A percentile compares a stretch with the other conserved stretches of the same genome.
Conservation (phyloP, 1,140 invertebrate genomes). For the Drosophila persimilis region DNA sequence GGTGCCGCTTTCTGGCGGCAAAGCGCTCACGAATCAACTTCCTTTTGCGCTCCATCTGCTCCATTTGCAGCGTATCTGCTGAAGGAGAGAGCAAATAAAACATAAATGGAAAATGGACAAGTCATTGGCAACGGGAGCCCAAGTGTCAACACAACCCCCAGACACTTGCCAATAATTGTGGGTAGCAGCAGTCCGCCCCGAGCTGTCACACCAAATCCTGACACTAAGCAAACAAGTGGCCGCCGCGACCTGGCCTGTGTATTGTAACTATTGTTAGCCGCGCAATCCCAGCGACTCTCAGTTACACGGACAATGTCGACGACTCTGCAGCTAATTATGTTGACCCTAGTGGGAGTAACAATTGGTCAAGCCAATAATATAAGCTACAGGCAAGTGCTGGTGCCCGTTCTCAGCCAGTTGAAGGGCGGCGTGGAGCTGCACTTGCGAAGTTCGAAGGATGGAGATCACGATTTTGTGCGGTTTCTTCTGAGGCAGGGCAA, state of each 20-base stretch:
- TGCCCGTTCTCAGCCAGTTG: constrained; percentile 27
- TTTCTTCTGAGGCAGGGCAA: constrained; percentile 23
- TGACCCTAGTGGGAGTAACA: constrained; percentile 37
- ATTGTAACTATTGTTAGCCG: constrained; percentile 9
- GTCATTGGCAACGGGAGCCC: constrained; percentile 15
- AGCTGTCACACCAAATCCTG: constrained; percentile 49
- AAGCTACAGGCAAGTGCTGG: constrained; percentile 15
- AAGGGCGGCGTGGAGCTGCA: constrained; percentile 49
- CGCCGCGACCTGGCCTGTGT: constrained; percentile 45
- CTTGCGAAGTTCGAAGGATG: constrained; percentile 14
- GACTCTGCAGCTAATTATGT: constrained; percentile 56
- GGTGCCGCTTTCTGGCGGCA: constrained; percentile 35
- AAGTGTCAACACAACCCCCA: constrained; percentile 19
- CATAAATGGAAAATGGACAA: constrained; percentile 9
- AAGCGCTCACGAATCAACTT: constrained; percentile 33
- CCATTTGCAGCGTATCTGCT: constrained; percentile 45
- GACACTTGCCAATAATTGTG: constrained; percentile 66
- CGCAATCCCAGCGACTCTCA: constrained; percentile 50
- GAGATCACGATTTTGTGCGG: constrained; percentile 26
- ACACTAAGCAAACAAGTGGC: constrained; percentile 58
- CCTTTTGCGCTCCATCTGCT: constrained; percentile 45
- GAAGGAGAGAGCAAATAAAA: constrained; percentile 1
- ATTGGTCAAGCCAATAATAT: constrained; percentile 22
- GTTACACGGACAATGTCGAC: constrained; percentile 55
- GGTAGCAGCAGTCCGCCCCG: constrained; percentile 23